Conservation (phyloP, 2,888 invertebrate genomes). For the Pogonocherus hispidulus region DNA sequence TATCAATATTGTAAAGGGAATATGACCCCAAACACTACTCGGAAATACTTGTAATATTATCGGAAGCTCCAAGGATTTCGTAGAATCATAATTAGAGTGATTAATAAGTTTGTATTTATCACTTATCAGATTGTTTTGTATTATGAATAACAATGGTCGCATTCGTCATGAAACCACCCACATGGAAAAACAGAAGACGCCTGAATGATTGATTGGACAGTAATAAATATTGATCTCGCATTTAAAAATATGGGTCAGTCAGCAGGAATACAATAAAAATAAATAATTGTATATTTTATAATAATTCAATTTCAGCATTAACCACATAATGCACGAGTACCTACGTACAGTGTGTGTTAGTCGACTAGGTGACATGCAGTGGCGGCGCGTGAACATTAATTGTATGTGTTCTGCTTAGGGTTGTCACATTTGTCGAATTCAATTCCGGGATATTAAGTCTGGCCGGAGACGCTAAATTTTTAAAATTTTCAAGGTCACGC, state of each 20-base stretch:
- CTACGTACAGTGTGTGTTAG: not conserved
- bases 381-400: too few relatives aligned
- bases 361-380: slow-evolving; percentile 32
- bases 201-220: slow-evolving; percentile 8
- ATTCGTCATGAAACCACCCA: not conserved
- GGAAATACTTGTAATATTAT: not conserved
- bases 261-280: slow-evolving; percentile 7
- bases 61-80: not conserved
- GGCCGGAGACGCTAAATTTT: too few relatives aligned
- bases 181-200: slow-evolving; percentile 1
- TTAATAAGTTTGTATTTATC: not conserved
- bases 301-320: slow-evolving; percentile 2
- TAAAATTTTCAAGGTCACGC: too few relatives aligned
- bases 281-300: slow-evolving; percentile 13
- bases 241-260: slow-evolving; percentile 28
- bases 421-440: too few relatives aligned
- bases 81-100: slow-evolving; percentile 4
- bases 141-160: not conserved
- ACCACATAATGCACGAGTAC: slow-evolving; percentile 6
- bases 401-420: too few relatives aligned
- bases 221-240: slow-evolving; percentile 23
- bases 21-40: too few relatives aligned
- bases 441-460: too few relatives aligned
- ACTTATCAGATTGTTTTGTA: not conserved
- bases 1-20: too few relatives aligned